phyloP scores from a whole-genome alignment of 2,113 vertebrate genomes.

The Scatophagus argus region DNA sequence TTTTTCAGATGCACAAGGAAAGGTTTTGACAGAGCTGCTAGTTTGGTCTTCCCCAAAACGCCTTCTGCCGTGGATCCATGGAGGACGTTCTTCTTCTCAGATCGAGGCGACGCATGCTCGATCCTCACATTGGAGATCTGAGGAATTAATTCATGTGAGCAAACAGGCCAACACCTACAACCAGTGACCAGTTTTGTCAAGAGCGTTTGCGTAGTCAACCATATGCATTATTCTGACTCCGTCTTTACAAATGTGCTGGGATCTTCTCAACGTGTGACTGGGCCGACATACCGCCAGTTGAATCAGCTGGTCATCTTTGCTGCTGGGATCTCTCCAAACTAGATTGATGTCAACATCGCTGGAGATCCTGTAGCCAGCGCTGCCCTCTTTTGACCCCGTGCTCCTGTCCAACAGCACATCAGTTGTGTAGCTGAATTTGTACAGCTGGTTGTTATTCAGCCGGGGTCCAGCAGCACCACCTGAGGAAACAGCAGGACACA shows the following conservation, averaged over 20 bases:
- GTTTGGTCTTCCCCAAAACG: constrained; percentile 85
- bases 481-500: constrained; percentile 80
- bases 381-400: constrained; percentile 83
- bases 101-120: constrained; percentile 83
- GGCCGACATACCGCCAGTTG: constrained; percentile 84
- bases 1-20: constrained; percentile 88
- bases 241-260: not conserved
- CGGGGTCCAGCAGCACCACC: constrained; percentile 90
- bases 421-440: constrained; percentile 91
- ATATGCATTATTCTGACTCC: not conserved
- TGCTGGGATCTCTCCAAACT: constrained; percentile 92
- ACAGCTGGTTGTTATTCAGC: constrained; percentile 91
- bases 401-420: constrained; percentile 88
- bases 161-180: not conserved
- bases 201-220: not conserved
- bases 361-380: constrained; percentile 88
- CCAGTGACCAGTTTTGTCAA: not conserved
- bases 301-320: constrained; percentile 92
- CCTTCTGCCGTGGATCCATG: constrained; percentile 83
- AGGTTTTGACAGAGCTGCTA: constrained; percentile 89
- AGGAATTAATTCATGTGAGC: constrained; percentile 1
- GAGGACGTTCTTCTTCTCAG: constrained; percentile 88
- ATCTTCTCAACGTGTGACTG: not conserved
- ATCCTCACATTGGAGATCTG: constrained; percentile 91
- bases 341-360: constrained; percentile 88